These are phyloP conservation scores for Zosterops pallidus DNA, from an alignment of 2,113 vertebrate species.

Conservation along the genomic window DNA sequence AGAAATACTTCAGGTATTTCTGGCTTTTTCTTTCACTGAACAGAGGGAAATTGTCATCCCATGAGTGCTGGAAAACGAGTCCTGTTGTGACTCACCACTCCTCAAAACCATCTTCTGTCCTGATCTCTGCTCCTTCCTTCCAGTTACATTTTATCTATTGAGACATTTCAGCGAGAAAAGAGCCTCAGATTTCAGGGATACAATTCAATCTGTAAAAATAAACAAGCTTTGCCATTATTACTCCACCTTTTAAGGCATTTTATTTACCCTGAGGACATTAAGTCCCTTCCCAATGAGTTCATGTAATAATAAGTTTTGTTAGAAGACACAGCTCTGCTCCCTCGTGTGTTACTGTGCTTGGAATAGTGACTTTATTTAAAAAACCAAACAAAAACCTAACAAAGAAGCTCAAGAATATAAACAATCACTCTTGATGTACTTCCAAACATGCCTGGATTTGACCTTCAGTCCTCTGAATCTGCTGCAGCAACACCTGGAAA, in stretches of 20 bases:
- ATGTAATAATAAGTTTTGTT: not conserved
- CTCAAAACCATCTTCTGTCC: not conserved
- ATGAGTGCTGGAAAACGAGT: accelerated
- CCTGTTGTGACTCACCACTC: not conserved
- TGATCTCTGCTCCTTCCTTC: not conserved
- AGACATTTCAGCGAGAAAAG: not conserved
- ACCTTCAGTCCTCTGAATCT: not conserved
- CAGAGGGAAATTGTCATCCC: not conserved
- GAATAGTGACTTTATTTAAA: not conserved
- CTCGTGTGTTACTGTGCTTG: not conserved
- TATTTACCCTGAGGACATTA: not conserved
- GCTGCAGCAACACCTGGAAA: not conserved
- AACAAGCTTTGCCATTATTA: conserved; percentile 2
- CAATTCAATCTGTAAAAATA: not conserved
- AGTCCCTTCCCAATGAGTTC: not conserved
- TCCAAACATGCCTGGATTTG: not conserved
- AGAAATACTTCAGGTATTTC: not conserved
- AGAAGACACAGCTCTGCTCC: not conserved
- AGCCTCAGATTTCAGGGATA: not conserved
- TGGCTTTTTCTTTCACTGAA: not conserved
- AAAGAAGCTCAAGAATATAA: not conserved
- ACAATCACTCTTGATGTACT: not conserved
- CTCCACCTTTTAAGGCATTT: not conserved
- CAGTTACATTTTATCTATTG: not conserved
- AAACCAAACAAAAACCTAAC: not conserved